Evolutionary conservation across 2,888 invertebrate genomes (phyloP).

Genomic region (Dolichomitus sp.): DNA sequence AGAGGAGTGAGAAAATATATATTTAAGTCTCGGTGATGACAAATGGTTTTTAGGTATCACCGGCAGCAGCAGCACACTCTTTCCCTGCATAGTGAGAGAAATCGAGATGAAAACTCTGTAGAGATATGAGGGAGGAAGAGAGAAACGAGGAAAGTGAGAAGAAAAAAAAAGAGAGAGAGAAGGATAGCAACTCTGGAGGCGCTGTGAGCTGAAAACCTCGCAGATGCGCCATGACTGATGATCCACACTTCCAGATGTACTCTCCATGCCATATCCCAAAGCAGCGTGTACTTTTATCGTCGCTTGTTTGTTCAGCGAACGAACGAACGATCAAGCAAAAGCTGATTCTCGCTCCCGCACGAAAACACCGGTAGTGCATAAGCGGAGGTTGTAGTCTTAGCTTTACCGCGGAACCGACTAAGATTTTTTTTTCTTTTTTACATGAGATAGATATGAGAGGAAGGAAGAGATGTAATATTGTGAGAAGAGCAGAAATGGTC

Average conservation of each 20-base stretch:
- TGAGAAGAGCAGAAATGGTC: background rate
- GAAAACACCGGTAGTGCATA: constrained; percentile 49
- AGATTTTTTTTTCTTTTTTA: constrained; percentile 36
- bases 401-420: constrained; percentile 33
- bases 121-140: constrained; percentile 64
- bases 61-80: constrained; percentile 61
- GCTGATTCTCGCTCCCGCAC: constrained; percentile 45
- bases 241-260: constrained; percentile 85
- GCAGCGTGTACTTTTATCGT: constrained; percentile 84
- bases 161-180: constrained; percentile 56
- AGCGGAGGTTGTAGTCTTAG: constrained; percentile 32
- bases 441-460: constrained; percentile 23
- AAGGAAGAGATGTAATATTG: background rate
- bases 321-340: constrained; percentile 51
- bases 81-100: constrained; percentile 62
- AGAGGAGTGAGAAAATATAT: constrained; percentile 67
- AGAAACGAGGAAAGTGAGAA: constrained; percentile 56
- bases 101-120: constrained; percentile 66
- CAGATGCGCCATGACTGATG: constrained; percentile 86
- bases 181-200: constrained; percentile 66
- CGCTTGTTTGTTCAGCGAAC: constrained; percentile 84
- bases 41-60: constrained; percentile 82
- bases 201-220: constrained; percentile 75
- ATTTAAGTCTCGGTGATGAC: constrained; percentile 83
- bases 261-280: constrained; percentile 58